A percentile compares a stretch with the other conserved stretches of the same genome.
Evolutionary conservation across 1,140 invertebrate genomes (phyloP).

Genomic region (Glossosoma conforme): DNA sequence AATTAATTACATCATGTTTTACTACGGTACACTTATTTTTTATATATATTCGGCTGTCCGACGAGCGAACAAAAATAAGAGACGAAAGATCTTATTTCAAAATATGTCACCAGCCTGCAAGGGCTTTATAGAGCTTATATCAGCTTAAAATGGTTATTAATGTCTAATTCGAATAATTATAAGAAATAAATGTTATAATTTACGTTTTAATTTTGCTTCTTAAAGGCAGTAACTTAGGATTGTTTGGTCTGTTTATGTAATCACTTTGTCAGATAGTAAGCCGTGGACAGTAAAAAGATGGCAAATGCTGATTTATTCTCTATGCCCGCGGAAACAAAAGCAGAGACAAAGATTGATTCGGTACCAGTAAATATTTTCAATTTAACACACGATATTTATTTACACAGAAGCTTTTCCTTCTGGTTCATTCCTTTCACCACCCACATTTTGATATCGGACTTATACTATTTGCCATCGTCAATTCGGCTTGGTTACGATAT

Average conservation of each 20-base stretch:
- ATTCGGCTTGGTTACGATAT: background rate
- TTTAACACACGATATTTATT: conserved; percentile 28
- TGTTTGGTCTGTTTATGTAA: background rate
- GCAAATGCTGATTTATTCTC: background rate
- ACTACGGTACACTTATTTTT: too few species aligned
- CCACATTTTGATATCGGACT: background rate
- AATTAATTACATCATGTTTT: too few species aligned
- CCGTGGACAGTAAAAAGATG: background rate
- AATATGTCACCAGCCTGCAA: too few species aligned
- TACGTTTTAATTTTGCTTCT: background rate
- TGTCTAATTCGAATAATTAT: too few species aligned
- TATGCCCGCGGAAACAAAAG: background rate
- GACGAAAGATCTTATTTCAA: too few species aligned
- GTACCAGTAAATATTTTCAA: conserved; percentile 28
- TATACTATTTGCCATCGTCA: background rate
- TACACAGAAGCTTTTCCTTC: conserved; percentile 23
- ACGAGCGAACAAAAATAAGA: too few species aligned
- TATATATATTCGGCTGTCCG: too few species aligned
- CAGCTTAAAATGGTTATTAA: too few species aligned
- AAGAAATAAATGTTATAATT: background rate
- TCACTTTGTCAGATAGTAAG: background rate
- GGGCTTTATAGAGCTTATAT: too few species aligned
- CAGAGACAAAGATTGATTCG: conserved; percentile 20
- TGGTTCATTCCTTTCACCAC: conserved; percentile 5
- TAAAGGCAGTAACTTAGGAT: conserved; percentile 3